Percentiles rank a stretch among this genome's conserved stretches.
Conservation (phyloP, 2,113 vertebrate species). For the Scartelaos histophorus region DNA sequence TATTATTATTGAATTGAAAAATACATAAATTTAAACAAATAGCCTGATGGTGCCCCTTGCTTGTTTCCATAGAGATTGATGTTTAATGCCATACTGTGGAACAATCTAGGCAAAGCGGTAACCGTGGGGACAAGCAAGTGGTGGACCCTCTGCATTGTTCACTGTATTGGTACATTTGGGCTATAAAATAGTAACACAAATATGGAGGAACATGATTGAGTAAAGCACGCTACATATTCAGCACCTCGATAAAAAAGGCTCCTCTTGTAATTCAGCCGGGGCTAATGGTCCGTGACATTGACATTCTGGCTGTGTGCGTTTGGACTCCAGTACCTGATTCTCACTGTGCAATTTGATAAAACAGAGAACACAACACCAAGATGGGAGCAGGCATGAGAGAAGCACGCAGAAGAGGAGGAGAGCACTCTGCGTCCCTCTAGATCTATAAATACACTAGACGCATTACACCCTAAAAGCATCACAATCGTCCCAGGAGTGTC, state of each 20-base stretch:
- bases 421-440: slow-evolving; percentile 60
- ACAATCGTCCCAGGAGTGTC: slow-evolving; percentile 58
- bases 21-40: too few relatives aligned
- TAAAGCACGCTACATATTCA: background rate
- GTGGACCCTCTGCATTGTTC: background rate
- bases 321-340: slow-evolving; percentile 42
- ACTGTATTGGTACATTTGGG: background rate
- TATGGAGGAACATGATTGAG: background rate
- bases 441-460: slow-evolving; percentile 72
- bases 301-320: slow-evolving; percentile 17
- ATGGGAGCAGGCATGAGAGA: slow-evolving; percentile 41
- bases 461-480: slow-evolving; percentile 73
- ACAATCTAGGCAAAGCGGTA: too few relatives aligned
- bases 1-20: too few relatives aligned
- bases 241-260: background rate
- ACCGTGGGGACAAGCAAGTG: too few relatives aligned
- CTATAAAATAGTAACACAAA: background rate
- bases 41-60: too few relatives aligned
- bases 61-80: too few relatives aligned
- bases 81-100: too few relatives aligned
- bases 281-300: slow-evolving; percentile 19
- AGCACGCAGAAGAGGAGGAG: slow-evolving; percentile 22
- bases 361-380: slow-evolving; percentile 56
- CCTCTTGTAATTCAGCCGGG: slow-evolving; percentile 7
- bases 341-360: slow-evolving; percentile 41